A percentile compares a stretch with the other conserved stretches of the same genome.
Evolutionary conservation across 2,113 vertebrate genomes (phyloP).

Genomic region (Eretmochelys imbricata): DNA sequence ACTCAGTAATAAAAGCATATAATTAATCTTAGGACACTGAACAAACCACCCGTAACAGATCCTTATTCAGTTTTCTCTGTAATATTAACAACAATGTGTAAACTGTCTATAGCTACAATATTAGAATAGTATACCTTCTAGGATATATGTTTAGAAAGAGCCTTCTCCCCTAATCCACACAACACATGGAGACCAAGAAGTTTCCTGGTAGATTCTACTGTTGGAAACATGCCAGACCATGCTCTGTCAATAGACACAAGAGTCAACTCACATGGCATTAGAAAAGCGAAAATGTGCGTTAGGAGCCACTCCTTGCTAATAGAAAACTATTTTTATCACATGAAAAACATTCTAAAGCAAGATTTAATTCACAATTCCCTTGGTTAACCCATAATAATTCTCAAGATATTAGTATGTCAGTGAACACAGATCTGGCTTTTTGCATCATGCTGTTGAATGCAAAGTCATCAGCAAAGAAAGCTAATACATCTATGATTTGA

Average conservation of each 20-base stretch:
- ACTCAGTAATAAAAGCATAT: neutral
- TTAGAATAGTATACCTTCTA: neutral
- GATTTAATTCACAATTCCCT: too few relatives aligned
- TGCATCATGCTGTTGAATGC: neutral
- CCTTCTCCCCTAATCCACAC: neutral
- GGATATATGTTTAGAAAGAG: neutral
- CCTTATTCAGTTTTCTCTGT: neutral
- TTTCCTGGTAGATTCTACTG: neutral
- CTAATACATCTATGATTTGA: neutral
- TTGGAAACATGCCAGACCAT: neutral
- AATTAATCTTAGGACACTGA: neutral
- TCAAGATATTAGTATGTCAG: neutral
- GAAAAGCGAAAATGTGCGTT: constrained; percentile 21
- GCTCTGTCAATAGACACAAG: constrained; percentile 13
- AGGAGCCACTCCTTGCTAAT: neutral
- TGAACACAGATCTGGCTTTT: neutral
- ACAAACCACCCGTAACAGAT: neutral
- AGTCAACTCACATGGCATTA: neutral
- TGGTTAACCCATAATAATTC: neutral
- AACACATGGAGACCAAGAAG: neutral
- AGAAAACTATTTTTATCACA: constrained; percentile 53
- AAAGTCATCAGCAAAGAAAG: neutral
- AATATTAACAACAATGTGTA: neutral
- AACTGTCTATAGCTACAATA: neutral
- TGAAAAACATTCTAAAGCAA: constrained; percentile 41